Percentiles rank a stretch among this genome's conserved stretches.
phyloP scores from a whole-genome alignment of 2,888 invertebrate genomes.

The Drosophila ochracea region DNA sequence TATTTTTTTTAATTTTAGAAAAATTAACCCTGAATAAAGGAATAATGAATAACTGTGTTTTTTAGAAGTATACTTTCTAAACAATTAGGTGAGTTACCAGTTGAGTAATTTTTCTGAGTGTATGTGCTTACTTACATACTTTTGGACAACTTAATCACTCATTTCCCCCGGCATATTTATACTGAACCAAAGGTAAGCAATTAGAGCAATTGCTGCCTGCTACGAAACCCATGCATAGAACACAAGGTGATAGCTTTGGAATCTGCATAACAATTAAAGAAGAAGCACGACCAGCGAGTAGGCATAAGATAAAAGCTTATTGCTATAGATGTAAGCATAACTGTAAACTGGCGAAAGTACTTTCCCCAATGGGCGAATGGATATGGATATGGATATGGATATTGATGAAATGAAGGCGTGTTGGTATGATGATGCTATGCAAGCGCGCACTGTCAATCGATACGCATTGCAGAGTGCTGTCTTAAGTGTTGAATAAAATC shows the following conservation, averaged over 20 bases:
- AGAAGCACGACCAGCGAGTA: neutral
- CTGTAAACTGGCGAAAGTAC: constrained; percentile 26
- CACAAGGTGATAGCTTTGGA: constrained; percentile 21
- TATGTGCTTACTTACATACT: neutral
- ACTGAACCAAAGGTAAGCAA: neutral
- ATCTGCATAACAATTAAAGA: constrained; percentile 35
- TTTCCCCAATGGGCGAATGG: neutral
- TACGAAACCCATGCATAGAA: neutral
- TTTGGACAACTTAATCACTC: neutral
- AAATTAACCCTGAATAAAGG: too few relatives aligned
- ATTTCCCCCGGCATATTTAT: neutral
- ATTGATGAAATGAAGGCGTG: neutral
- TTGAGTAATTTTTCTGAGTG: neutral
- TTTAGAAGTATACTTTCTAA: neutral
- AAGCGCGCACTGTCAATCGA: constrained; percentile 10
- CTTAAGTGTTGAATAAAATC: constrained; percentile 47
- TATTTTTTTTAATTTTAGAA: too few relatives aligned
- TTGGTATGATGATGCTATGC: neutral
- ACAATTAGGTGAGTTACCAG: neutral
- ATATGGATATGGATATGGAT: neutral
- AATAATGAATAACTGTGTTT: too few relatives aligned
- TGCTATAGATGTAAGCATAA: constrained; percentile 22
- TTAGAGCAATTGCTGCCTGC: constrained; percentile 2
- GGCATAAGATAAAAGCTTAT: constrained; percentile 29
- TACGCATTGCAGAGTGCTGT: constrained; percentile 3